These are phyloP conservation scores for Hylia prasina DNA, from an alignment of 2,113 vertebrate genomes.

Conservation along the genomic window DNA sequence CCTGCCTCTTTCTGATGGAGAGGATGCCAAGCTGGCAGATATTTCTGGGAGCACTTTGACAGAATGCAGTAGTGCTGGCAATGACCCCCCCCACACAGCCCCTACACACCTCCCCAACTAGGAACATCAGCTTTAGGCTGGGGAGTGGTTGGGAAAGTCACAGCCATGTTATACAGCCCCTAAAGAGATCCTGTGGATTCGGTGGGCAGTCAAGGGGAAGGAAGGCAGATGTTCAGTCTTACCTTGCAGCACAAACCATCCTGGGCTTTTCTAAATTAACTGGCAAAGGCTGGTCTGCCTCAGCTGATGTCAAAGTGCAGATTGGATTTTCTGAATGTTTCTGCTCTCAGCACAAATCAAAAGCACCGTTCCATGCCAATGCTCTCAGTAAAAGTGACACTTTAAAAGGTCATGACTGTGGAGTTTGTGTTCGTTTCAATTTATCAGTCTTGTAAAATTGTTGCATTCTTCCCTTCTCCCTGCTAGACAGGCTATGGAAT, in stretches of 20 bases:
- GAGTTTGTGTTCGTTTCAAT: slow-evolving; percentile 12
- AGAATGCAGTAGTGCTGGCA: neutral
- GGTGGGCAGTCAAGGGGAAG: neutral
- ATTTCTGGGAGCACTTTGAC: neutral
- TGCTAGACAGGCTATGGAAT: neutral
- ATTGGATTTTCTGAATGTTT: slow-evolving; percentile 23
- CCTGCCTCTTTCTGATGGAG: neutral
- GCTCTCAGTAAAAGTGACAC: slow-evolving; percentile 6
- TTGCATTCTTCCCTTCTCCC: neutral
- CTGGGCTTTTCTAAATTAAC: neutral
- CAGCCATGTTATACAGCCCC: neutral
- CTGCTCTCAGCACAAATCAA: slow-evolving; percentile 25
- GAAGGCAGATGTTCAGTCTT: neutral
- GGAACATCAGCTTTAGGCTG: neutral
- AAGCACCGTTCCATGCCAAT: neutral
- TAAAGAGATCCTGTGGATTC: neutral
- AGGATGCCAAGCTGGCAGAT: neutral
- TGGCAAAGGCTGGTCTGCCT: neutral
- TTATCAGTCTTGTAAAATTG: slow-evolving; percentile 13
- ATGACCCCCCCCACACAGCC: neutral
- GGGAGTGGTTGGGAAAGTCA: neutral
- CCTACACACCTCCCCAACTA: neutral
- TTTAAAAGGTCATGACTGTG: slow-evolving; percentile 42
- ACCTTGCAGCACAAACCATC: neutral
- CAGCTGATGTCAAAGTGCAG: neutral